These are phyloP conservation scores for Perithous albicinctus DNA, from an alignment of 2,888 invertebrate species.

Conservation along the genomic window DNA sequence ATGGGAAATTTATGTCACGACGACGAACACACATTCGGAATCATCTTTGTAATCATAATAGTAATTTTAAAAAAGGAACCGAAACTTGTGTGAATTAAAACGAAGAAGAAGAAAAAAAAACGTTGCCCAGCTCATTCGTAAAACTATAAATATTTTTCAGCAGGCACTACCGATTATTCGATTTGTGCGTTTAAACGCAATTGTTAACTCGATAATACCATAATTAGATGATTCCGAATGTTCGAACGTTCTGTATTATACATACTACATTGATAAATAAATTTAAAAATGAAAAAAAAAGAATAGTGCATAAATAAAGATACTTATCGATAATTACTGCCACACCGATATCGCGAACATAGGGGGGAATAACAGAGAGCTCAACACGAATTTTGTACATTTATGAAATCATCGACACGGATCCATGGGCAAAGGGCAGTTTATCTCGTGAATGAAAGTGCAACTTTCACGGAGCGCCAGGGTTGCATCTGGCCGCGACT, in stretches of 20 bases:
- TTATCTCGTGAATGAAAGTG: neutral
- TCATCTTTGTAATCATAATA: conserved; percentile 44
- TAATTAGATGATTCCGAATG: conserved; percentile 62
- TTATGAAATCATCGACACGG: conserved; percentile 38
- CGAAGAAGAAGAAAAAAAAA: conserved; percentile 53
- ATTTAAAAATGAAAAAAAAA: conserved; percentile 39
- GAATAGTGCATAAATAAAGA: conserved; percentile 40
- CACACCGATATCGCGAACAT: conserved; percentile 70
- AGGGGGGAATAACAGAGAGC: conserved; percentile 41
- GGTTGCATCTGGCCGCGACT: neutral
- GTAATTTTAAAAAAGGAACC: conserved; percentile 7
- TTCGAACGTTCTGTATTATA: conserved; percentile 59
- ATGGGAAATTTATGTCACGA: conserved; percentile 56
- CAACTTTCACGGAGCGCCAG: neutral
- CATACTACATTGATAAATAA: conserved; percentile 48
- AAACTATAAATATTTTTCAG: conserved; percentile 62
- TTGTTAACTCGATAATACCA: conserved; percentile 17
- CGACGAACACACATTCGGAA: conserved; percentile 62
- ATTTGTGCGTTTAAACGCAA: conserved; percentile 59
- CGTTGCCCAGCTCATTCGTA: conserved; percentile 44
- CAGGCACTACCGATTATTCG: conserved; percentile 55
- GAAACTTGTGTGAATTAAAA: conserved; percentile 62
- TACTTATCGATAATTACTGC: conserved; percentile 79
- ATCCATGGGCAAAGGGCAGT: conserved; percentile 32
- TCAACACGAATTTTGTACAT: conserved; percentile 55